Percentiles rank a stretch among this genome's conserved stretches.
Conservation (phyloP, 2,797 vertebrate genomes). For the Melopsittacus undulatus region DNA sequence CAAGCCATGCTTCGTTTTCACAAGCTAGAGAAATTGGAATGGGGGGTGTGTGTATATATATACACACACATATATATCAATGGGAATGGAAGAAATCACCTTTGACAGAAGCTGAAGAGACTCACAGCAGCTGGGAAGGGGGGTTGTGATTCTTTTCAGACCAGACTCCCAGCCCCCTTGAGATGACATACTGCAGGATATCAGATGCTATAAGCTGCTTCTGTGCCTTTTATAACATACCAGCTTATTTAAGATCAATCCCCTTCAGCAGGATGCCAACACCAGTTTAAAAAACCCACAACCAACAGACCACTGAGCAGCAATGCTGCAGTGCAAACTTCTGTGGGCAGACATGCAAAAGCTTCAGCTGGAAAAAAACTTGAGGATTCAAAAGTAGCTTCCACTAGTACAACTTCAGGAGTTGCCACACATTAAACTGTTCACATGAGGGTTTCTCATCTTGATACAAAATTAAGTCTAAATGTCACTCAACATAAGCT, state of each 20-base stretch:
- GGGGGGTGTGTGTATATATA: neutral
- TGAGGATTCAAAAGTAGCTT: neutral
- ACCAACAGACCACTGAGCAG: neutral
- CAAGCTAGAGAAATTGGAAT: conserved; percentile 13
- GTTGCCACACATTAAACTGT: neutral
- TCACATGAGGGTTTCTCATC: neutral
- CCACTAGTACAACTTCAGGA: neutral
- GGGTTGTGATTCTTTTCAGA: neutral
- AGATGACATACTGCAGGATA: neutral
- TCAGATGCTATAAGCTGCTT: neutral
- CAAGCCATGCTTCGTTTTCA: conserved; percentile 10
- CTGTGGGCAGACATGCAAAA: neutral
- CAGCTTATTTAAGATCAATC: neutral
- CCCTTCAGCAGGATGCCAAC: neutral
- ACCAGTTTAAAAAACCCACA: neutral
- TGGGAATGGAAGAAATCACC: neutral
- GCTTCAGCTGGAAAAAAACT: neutral
- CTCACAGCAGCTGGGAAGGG: neutral
- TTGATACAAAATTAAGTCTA: neutral
- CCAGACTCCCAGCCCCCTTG: neutral
- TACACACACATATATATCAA: neutral
- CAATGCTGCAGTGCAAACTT: neutral
- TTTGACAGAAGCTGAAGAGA: neutral
- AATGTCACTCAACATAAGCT: neutral
- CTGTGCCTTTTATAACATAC: neutral